A percentile compares a stretch with the other conserved stretches of the same genome.
Evolutionary conservation across 2,888 invertebrate species (phyloP).

Genomic region (Anticlea derivata): DNA sequence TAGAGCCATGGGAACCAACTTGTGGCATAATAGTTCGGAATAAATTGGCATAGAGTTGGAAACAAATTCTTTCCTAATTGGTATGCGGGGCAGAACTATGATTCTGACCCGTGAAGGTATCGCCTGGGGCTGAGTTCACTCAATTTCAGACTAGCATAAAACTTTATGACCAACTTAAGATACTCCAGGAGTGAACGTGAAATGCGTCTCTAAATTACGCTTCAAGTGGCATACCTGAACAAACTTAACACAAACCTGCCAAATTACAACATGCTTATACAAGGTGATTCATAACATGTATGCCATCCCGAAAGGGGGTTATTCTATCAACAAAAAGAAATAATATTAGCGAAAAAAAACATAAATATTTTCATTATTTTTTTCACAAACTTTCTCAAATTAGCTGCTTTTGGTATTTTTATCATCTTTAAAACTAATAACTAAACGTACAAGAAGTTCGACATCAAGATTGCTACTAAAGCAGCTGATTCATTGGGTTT

Average conservation of each 20-base stretch:
- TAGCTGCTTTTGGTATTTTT: too few relatives aligned
- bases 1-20: conserved; percentile 66
- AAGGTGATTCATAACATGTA: too few relatives aligned
- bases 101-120: conserved; percentile 19
- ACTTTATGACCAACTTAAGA: conserved; percentile 13
- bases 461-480: too few relatives aligned
- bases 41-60: conserved; percentile 60
- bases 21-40: conserved; percentile 56
- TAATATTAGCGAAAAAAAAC: too few relatives aligned
- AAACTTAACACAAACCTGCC: background rate
- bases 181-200: background rate
- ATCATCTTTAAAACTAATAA: too few relatives aligned
- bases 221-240: background rate
- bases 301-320: too few relatives aligned
- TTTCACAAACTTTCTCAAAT: too few relatives aligned
- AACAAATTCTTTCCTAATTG: conserved; percentile 56
- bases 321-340: too few relatives aligned
- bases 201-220: background rate
- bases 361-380: too few relatives aligned
- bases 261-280: too few relatives aligned
- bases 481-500: too few relatives aligned
- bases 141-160: conserved; percentile 16
- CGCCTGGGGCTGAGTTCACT: conserved; percentile 17
- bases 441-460: too few relatives aligned
- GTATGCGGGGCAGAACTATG: conserved; percentile 37